phyloP scores from a whole-genome alignment of 2,797 vertebrate species.

The Betta splendens region DNA sequence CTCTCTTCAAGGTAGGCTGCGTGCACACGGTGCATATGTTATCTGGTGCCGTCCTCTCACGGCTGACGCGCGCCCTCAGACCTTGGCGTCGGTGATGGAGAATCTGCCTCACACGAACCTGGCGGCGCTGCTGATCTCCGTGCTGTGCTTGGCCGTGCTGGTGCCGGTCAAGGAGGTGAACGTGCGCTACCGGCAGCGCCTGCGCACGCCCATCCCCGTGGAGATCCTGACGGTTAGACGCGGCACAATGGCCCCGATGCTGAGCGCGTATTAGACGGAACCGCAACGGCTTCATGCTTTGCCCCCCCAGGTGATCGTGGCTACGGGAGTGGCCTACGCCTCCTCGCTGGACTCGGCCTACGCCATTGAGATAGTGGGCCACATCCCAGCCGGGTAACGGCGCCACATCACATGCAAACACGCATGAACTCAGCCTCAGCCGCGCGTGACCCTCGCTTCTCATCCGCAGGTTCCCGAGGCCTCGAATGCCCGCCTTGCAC shows the following conservation, averaged over 20 bases:
- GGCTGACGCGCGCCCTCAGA: slow-evolving; percentile 74
- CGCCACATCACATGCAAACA: neutral
- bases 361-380: slow-evolving; percentile 88
- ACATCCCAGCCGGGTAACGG: slow-evolving; percentile 90
- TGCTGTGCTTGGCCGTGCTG: slow-evolving; percentile 86
- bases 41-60: neutral
- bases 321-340: slow-evolving; percentile 86
- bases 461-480: slow-evolving; percentile 84
- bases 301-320: slow-evolving; percentile 86
- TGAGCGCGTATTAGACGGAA: neutral
- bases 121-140: slow-evolving; percentile 88
- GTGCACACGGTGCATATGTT: neutral
- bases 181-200: slow-evolving; percentile 83
- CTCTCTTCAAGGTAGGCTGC: slow-evolving; percentile 87
- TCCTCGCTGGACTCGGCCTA: slow-evolving; percentile 86
- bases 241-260: neutral
- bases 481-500: slow-evolving; percentile 82
- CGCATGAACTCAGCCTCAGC: neutral
- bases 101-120: slow-evolving; percentile 86
- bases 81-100: slow-evolving; percentile 86
- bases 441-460: slow-evolving; percentile 8
- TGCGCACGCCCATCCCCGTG: slow-evolving; percentile 89
- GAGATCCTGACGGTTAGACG: slow-evolving; percentile 85
- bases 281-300: neutral
- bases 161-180: slow-evolving; percentile 93